These are phyloP conservation scores for Hexactinellida sp. DNA, from an alignment of 37 sponge, comb jelly and placozoan species.

Conservation along the genomic window DNA sequence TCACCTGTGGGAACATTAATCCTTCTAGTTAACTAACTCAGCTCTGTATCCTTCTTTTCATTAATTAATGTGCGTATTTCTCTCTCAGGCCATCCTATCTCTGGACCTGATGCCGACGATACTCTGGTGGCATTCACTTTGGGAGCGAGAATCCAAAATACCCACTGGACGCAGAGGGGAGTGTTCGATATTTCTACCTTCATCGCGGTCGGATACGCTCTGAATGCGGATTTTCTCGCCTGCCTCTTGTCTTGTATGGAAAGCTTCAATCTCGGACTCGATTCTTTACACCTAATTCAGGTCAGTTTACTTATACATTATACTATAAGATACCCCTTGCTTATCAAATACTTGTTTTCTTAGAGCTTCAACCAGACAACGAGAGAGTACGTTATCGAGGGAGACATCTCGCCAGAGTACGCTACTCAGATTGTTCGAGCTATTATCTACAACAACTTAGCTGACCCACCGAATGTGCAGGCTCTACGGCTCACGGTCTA, in stretches of 20 bases:
- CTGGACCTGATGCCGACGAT: not conserved
- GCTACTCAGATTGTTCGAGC: not conserved
- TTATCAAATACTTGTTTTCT: too few species aligned
- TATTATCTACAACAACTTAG: not conserved
- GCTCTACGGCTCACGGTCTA: not conserved
- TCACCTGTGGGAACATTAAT: constrained; percentile 1
- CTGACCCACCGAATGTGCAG: not conserved
- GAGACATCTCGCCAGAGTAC: not conserved
- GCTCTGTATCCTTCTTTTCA: too few species aligned
- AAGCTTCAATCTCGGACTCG: not conserved
- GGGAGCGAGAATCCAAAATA: constrained; percentile 5
- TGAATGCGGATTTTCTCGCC: not conserved
- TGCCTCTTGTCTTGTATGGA: not conserved
- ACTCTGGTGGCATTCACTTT: not conserved
- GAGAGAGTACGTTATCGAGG: not conserved
- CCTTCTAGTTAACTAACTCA: too few species aligned
- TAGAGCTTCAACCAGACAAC: constrained; percentile 5
- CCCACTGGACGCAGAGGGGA: constrained; percentile 9
- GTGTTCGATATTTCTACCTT: not conserved
- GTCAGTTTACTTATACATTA: too few species aligned
- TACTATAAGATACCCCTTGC: too few species aligned
- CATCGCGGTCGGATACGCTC: not conserved
- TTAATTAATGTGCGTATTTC: too few species aligned
- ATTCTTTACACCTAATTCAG: not conserved
- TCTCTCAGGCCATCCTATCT: not conserved